Evolutionary conservation across 1,140 invertebrate genomes (phyloP), one percentile per base, ranked within the genome.

Genomic region (Chlorops oryzae): DNA sequence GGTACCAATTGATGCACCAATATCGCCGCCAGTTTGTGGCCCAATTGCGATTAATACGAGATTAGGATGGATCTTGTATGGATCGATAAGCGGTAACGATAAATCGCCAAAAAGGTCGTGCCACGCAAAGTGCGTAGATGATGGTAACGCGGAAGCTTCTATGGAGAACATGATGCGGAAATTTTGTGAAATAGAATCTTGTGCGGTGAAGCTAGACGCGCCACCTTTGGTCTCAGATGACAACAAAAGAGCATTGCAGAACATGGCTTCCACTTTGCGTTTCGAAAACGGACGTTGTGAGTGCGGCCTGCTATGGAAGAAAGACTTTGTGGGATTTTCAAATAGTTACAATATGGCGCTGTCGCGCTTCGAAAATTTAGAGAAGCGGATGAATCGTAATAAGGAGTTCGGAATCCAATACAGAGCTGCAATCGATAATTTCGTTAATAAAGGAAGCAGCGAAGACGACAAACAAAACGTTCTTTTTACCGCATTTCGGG

Each of bases 11-110:
- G 15, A n/a, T 28, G 18, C n/a, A 44, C 42, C n/a, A n/a, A n/a
- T 18, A 17, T 7, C 10, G 25, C 18, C 6, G 32, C 10, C 32
- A 15, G 10, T 15, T 38, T 38, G 21, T n/a, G n/a, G n/a, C n/a
- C n/a, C n/a, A n/a, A n/a, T 47, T 22, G 45, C 20, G 3, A 13
- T 25, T 13, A 47, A 47, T 5, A 23, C 34, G 15, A 18, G 6
- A 25, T n/a, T 47, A n/a, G 32, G 45, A n/a, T 47, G 34, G 45
- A n/a, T 15, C 3, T n/a, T 47, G 13, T 47, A 24, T 47, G 45
- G 32, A 21, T 21, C n/a, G 39, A 6, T 6, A 15, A n/a, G 20
- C 13, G 13, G 17, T n/a, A n/a, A n/a, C n/a, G n/a, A n/a, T n/a
- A n/a, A n/a, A n/a, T n/a, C n/a, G n/a, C n/a, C n/a, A n/a, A n/a